phyloP scores from a whole-genome alignment of 2,113 vertebrate genomes.

The Gallinago jamesoni region DNA sequence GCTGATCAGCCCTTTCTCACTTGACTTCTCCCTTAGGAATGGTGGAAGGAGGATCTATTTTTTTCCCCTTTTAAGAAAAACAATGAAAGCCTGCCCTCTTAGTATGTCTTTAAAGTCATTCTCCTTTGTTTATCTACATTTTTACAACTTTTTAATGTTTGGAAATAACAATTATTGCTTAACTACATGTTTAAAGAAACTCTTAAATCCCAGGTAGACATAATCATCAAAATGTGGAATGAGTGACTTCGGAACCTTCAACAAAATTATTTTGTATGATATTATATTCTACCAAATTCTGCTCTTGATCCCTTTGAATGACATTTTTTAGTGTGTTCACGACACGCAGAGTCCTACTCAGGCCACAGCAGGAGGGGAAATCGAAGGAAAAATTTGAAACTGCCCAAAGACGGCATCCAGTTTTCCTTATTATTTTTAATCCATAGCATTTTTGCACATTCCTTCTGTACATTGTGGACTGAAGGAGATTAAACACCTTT shows the following conservation, averaged over 20 bases:
- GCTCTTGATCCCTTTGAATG: not conserved
- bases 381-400: not conserved
- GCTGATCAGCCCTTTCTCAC: not conserved
- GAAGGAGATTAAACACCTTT: not conserved
- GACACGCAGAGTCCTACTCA: not conserved
- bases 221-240: not conserved
- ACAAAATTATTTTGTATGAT: not conserved
- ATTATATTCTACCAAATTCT: not conserved
- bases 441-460: not conserved
- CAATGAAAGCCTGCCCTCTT: not conserved
- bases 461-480: not conserved
- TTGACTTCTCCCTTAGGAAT: not conserved
- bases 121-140: not conserved
- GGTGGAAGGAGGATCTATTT: not conserved
- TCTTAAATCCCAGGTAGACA: not conserved
- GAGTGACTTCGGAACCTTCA: not conserved
- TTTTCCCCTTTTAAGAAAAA: not conserved
- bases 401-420: fast-evolving
- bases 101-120: not conserved
- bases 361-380: not conserved
- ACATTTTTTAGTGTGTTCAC: not conserved
- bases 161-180: not conserved
- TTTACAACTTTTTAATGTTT: not conserved
- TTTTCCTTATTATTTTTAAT: not conserved
- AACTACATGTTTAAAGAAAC: not conserved